phyloP scores from a whole-genome alignment of 2,797 vertebrate genomes.

The Dallia pectoralis region DNA sequence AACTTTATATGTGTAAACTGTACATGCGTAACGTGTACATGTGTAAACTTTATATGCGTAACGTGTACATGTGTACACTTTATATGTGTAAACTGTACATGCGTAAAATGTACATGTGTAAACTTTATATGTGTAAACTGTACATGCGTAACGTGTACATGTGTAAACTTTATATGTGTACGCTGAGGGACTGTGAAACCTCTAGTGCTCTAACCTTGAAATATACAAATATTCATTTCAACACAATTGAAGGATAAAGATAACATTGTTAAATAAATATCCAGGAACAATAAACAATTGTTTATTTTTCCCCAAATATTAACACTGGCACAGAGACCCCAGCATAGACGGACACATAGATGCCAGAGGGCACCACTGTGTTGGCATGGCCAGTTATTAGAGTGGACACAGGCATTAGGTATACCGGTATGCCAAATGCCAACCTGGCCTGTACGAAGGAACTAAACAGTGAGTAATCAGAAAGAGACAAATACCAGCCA shows the following conservation, averaged over 20 bases:
- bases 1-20: too few species aligned
- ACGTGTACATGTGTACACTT: too few species aligned
- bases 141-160: too few species aligned
- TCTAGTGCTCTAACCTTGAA: not conserved
- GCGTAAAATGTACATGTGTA: too few species aligned
- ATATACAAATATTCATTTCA: not conserved
- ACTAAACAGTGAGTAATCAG: slow-evolving; percentile 47
- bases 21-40: too few species aligned
- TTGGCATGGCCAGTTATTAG: slow-evolving; percentile 49
- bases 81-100: too few species aligned
- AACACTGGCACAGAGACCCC: slow-evolving; percentile 35
- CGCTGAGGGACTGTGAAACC: not conserved
- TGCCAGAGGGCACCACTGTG: slow-evolving; percentile 48
- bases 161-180: too few species aligned
- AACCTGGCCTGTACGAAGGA: slow-evolving; percentile 43
- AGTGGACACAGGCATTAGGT: slow-evolving; percentile 42
- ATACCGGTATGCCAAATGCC: slow-evolving; percentile 58
- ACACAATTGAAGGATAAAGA: not conserved
- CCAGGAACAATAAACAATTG: too few species aligned
- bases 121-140: too few species aligned
- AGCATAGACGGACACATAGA: slow-evolving; percentile 31
- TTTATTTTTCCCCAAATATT: too few species aligned
- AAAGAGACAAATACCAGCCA: slow-evolving; percentile 45
- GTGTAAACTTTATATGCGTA: too few species aligned
- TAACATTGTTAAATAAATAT: not conserved